Base-by-base conservation (phyloP, 1,140 invertebrate species). In the Antheraea mylitta region DNA sequence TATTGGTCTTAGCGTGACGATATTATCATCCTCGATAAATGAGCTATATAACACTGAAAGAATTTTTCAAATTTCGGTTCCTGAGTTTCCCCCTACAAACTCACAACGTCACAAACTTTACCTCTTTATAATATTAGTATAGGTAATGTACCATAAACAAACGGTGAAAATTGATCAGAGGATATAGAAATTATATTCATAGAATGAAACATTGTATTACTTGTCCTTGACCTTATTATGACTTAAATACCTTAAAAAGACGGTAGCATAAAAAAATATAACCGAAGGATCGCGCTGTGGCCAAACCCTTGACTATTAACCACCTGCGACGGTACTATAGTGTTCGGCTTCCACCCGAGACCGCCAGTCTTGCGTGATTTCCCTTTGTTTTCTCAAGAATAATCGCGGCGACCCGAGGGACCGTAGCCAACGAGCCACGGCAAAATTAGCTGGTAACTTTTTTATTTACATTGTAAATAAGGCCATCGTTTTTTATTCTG, bases 321-420 rank as follows among this genome's bases (percentile, higher is more conserved):
- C n/a, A 65, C 22, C 37, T 64, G 37, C 59, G 11, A 37, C 45
- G 45, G 0, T 53, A 53, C n/a, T 48, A 45, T 18, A 45, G 64
- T 9, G 37, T 65, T 85, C 79, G 78, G 70, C 74, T 74, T 73
- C 69, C 70, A n/a, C 65, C 63, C 73, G 73, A 75, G 75, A 75
- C 74, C 75, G n/a, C 76, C 72, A 66, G 58, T 45, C 58, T 70
- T 66, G 45, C 59, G 69, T 71, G 70, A 68, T 75, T 74, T 75
- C 74, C 78, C 76, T 82, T 81, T 80, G 79, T 81, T 72, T 71
- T 68, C 71, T 65, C 64, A 82, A 76, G 74, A 86, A 78, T 81
- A 81, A 84, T 80, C 77, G 75, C 74, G 73, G 64, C 67, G 71
- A 80, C 45, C 64, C 61, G 71, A 62, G 77, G 71, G 71, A 69